phyloP scores from a whole-genome alignment of 2,888 invertebrate genomes.

The Aethes cnicana region DNA sequence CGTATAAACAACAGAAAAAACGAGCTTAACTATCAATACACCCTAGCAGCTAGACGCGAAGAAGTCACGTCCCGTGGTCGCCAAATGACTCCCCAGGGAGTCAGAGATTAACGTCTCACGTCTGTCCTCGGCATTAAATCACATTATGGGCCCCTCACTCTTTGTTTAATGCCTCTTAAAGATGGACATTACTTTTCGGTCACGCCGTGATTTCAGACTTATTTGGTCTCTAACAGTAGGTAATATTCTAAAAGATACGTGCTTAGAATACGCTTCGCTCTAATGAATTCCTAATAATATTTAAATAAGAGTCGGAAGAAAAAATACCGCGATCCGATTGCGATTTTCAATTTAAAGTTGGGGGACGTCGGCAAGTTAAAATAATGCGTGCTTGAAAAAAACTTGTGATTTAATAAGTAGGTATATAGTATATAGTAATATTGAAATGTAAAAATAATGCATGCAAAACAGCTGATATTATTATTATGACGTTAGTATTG shows the following conservation, averaged over 20 bases:
- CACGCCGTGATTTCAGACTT: constrained; percentile 52
- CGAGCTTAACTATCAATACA: constrained; percentile 3
- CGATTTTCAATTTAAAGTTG: too few species aligned
- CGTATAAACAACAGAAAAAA: constrained; percentile 14
- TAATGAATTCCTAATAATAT: not conserved
- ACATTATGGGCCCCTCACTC: constrained; percentile 65
- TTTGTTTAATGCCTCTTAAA: constrained; percentile 64
- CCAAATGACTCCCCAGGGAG: constrained; percentile 67
- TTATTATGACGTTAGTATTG: too few species aligned
- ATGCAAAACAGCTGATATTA: too few species aligned
- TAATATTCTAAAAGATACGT: constrained; percentile 7
- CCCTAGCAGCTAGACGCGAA: constrained; percentile 35
- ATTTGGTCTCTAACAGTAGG: constrained; percentile 26
- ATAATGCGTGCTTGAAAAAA: too few species aligned
- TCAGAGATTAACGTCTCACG: constrained; percentile 71
- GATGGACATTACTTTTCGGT: constrained; percentile 53
- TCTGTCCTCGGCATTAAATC: constrained; percentile 74
- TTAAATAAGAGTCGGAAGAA: not conserved
- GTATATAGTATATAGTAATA: too few species aligned
- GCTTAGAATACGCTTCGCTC: constrained; percentile 14
- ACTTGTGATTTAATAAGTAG: too few species aligned
- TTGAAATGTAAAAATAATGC: too few species aligned
- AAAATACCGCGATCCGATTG: too few species aligned
- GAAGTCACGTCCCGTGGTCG: constrained; percentile 62
- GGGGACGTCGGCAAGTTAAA: too few species aligned